A percentile compares a stretch with the other conserved stretches of the same genome.
Evolutionary conservation across 2,113 vertebrate species (phyloP).

Genomic region (Gopherus flavomarginatus): DNA sequence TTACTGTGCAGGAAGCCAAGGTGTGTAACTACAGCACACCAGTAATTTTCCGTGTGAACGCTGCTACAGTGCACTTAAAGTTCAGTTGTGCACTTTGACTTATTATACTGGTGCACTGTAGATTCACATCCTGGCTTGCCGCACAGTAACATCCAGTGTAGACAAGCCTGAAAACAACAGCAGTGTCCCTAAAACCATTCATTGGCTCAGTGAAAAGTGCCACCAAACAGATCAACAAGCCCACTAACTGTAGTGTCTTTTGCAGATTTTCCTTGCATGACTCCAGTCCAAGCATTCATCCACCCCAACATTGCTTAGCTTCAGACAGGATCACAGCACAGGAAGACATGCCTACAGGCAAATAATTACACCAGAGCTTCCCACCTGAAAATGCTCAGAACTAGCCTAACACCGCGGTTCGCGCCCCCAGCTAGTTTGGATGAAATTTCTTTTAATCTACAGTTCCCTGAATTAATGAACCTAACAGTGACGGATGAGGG

Average conservation of each 20-base stretch:
- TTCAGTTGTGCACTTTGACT: not conserved
- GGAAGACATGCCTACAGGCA: not conserved
- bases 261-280: conserved; percentile 2
- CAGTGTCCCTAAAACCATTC: not conserved
- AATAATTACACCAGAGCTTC: conserved; percentile 23
- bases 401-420: not conserved
- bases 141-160: not conserved
- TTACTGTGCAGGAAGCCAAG: not conserved
- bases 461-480: conserved; percentile 18
- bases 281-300: not conserved
- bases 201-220: not conserved
- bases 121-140: not conserved
- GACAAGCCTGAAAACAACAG: not conserved
- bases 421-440: not conserved
- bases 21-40: not conserved
- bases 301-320: not conserved
- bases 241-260: not conserved
- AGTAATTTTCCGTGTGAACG: not conserved
- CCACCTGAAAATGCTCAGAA: not conserved
- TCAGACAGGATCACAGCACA: conserved; percentile 34
- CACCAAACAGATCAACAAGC: not conserved
- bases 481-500: not conserved
- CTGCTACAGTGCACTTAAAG: not conserved
- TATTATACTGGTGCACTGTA: not conserved
- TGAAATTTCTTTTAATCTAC: conserved; percentile 8